Evolutionary conservation across 2,888 invertebrate species (phyloP), one percentile per base, ranked within the genome.

Genomic region (Agrochola circellaris): DNA sequence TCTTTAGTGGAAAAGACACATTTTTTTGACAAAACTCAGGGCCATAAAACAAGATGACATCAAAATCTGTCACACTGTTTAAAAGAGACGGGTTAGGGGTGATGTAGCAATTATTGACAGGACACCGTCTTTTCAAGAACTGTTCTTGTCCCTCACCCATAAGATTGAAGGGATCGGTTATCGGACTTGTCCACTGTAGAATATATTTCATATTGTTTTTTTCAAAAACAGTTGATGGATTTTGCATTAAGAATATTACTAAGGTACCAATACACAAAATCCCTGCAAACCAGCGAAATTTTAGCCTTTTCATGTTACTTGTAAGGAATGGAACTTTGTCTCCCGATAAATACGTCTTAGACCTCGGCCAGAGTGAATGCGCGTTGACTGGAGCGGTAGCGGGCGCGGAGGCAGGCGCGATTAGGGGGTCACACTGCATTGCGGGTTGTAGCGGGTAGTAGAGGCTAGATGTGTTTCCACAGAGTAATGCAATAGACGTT

Each of bases 61-160:
- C 71, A 71, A 79, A 77, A 51, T 78, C 51, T 9, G n/a, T 34
- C 0, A 61, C 0, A 23, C n/a, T 34, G 3, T 20, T 42, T 13
- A 61, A 17, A 1, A 7, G 0, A n/a, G 5, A 8, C 8, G 15
- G 4, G 20, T 48, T 1, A 23, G 48, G n/a, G 0, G 76, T 77
- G 42, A 77, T 54, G 23, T 15, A 70, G 45, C 77, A 79, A 45
- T 77, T 77, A 11, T 71, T 45, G 6, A 61, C 51, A 8, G 23
- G 61, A 45, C 77, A 77, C 13, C 3, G 11, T 61, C 79, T 70
- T 5, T 70, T 61, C 17, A 71, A 4, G 61, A 77, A 77, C 26
- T 45, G 45, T 38, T 79, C 26, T 45, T 34, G 54, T 23, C 77
- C 77, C 9, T 17, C 11, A 17, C 77, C 79, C 77, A 77, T 79